Base-by-base conservation (phyloP, 2,888 invertebrate species). In the Napeogenes inachia region DNA sequence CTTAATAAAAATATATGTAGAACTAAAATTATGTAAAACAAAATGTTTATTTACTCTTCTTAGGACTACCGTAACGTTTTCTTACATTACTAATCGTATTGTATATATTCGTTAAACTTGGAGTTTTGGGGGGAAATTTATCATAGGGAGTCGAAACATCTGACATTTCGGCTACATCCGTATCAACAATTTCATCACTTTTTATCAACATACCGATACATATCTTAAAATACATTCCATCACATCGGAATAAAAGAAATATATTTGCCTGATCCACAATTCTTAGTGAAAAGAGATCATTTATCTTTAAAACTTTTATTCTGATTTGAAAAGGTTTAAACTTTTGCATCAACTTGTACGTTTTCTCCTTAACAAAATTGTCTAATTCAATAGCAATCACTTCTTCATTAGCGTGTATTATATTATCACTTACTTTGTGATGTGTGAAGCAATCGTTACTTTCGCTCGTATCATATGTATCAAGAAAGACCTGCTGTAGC, bases 131-230 rank as follows among this genome's bases (percentile, higher is more conserved):
- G 21, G 45, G 6, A 45, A 4, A 8, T n/a, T 55, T 8, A 61
- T 76, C 79, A 54, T 78, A 81, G 3, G 79, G 76, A 13, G 79
- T 81, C 0, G 63, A 62, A 2, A 83, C 76, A 0, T 76, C 70
- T 0, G 54, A 42, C 0, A 76, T 61, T 1, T 81, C 81, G 2
- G 69, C 63, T 1, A 65, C 66, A 2, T 76, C 71, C 0, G 72
- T 86, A 75, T 76, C 87, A 71, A 74, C 78, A 74, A 76, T 88
- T 77, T 77, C 89, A 75, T 76, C 81, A 77, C 71, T 89, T 70
- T 75, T 81, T 74, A 83, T 78, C 70, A 59, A 73, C 90, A 81
- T 85, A 68, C 81, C 91, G 74, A 74, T 65, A 65, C 84, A 77
- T 10, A 84, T 55, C 59, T 80, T 84, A 0, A 82, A 45, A 32